Conservation (phyloP, 2,113 vertebrate genomes). For the Romanogobio albipinnatus region DNA sequence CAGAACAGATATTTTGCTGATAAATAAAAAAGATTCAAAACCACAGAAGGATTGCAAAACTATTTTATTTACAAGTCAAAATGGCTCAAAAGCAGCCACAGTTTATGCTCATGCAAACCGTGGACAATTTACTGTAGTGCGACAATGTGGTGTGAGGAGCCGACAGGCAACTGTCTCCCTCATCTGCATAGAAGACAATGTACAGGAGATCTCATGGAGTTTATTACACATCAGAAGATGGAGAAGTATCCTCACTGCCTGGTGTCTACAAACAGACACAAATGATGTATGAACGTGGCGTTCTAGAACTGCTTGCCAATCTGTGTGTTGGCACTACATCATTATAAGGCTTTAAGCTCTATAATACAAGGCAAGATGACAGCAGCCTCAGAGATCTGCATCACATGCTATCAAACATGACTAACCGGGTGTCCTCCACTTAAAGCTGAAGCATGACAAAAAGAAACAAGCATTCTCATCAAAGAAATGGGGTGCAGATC, state of each 20-base stretch:
- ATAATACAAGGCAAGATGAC: constrained; percentile 70
- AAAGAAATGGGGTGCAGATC: constrained; percentile 66
- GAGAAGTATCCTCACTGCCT: constrained; percentile 21
- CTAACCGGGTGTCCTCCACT: constrained; percentile 74
- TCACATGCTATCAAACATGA: constrained; percentile 33
- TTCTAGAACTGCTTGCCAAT: constrained; percentile 27
- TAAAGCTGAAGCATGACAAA: constrained; percentile 68
- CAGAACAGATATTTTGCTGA: background rate
- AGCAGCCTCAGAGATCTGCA: constrained; percentile 67
- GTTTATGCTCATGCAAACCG: constrained; percentile 90
- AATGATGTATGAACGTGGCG: background rate
- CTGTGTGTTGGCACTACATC: constrained; percentile 21
- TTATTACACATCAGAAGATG: constrained; percentile 13
- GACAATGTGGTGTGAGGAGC: constrained; percentile 72
- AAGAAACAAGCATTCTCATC: constrained; percentile 64
- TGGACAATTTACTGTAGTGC: constrained; percentile 80
- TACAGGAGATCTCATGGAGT: constrained; percentile 22
- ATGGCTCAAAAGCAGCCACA: constrained; percentile 96
- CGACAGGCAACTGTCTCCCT: constrained; percentile 62
- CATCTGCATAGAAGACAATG: constrained; percentile 41
- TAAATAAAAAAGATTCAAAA: constrained; percentile 1
- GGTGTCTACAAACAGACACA: constrained; percentile 9
- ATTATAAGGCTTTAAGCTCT: constrained; percentile 65
- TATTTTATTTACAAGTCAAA: constrained; percentile 98
- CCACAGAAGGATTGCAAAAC: constrained; percentile 92